Percentiles rank a stretch among this genome's conserved stretches.
phyloP scores from a whole-genome alignment of 2,113 vertebrate genomes.

The Turdus rufiventris region DNA sequence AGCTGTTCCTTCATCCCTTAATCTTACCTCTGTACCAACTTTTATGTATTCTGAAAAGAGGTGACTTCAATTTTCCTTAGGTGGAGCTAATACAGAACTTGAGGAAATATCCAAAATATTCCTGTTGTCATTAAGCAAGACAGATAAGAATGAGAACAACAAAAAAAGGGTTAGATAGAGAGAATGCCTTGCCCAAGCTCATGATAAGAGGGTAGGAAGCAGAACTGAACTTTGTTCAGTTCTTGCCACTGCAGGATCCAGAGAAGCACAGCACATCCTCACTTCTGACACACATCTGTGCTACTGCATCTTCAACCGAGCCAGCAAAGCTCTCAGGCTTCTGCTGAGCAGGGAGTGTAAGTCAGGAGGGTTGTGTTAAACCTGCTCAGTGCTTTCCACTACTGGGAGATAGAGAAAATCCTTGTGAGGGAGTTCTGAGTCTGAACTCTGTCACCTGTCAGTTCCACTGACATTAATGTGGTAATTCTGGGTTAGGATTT shows the following conservation, averaged over 20 bases:
- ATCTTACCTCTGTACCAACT: neutral
- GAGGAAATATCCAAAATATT: neutral
- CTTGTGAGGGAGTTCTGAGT: neutral
- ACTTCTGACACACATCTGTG: neutral
- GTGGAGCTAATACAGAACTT: neutral
- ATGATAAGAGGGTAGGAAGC: neutral
- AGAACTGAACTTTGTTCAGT: neutral
- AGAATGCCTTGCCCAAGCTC: neutral
- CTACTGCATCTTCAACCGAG: neutral
- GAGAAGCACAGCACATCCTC: neutral
- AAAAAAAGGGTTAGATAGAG: neutral
- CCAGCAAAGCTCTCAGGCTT: neutral
- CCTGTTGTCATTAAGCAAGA: neutral
- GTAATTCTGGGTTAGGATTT: neutral
- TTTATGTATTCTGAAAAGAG: neutral
- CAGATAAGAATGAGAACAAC: neutral
- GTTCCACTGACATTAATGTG: slow-evolving; percentile 14
- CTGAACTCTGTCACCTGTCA: slow-evolving; percentile 18
- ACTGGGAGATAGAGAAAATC: neutral
- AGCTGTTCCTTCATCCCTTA: neutral
- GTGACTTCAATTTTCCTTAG: neutral
- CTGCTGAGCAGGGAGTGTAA: neutral
- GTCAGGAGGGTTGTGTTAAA: neutral
- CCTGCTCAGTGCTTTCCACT: neutral
- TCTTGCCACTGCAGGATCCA: neutral